Evolutionary conservation across 2,113 vertebrate species (phyloP).

Genomic region (Tragelaphus strepsiceros): DNA sequence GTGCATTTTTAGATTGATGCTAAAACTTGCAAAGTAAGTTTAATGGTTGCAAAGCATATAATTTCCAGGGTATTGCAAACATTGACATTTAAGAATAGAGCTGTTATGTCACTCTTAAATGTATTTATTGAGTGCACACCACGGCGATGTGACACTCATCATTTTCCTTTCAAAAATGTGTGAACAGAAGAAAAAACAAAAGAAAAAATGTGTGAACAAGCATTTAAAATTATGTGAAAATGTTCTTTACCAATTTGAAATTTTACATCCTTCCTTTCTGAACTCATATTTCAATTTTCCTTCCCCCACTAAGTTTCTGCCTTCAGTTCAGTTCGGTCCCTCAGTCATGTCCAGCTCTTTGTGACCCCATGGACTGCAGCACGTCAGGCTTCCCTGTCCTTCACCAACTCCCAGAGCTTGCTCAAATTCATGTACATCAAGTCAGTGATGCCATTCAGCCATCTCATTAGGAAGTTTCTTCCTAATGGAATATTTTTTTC

Average conservation of each 20-base stretch:
- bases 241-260: neutral
- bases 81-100: constrained; percentile 30
- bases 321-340: neutral
- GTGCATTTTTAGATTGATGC: neutral
- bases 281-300: neutral
- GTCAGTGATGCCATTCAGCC: neutral
- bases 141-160: neutral
- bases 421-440: fast-evolving
- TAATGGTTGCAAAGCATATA: neutral
- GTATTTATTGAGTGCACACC: neutral
- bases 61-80: neutral
- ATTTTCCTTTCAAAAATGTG: constrained; percentile 13
- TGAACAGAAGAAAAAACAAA: neutral
- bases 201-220: neutral
- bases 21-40: constrained; percentile 3
- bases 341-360: neutral
- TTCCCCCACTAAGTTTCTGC: neutral
- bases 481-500: neutral
- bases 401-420: neutral
- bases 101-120: neutral
- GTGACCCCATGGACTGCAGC: neutral
- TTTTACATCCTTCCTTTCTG: neutral
- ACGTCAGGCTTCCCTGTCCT: neutral
- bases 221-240: constrained; percentile 3
- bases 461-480: neutral